Evolutionary conservation across 1,140 invertebrate species (phyloP).

Genomic region (Mamestra configurata): DNA sequence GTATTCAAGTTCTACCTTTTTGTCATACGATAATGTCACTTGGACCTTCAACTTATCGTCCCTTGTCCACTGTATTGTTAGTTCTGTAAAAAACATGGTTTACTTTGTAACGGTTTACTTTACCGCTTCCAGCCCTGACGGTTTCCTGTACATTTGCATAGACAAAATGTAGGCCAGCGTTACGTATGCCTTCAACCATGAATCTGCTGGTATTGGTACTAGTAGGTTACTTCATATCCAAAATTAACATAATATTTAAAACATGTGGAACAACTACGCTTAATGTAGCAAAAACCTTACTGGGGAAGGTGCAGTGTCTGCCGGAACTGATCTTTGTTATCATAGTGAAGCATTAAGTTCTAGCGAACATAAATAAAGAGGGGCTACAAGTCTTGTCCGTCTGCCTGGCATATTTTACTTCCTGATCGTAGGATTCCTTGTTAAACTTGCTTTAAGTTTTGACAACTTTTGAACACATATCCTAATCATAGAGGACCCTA

Average conservation of each 20-base stretch:
- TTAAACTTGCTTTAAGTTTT: not conserved
- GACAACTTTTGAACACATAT: not conserved
- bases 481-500: not conserved
- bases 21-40: conserved; percentile 29
- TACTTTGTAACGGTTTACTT: conserved; percentile 46
- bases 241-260: not conserved
- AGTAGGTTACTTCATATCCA: conserved; percentile 7
- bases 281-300: not conserved
- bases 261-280: not conserved
- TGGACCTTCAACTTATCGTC: conserved; percentile 5
- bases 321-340: not conserved
- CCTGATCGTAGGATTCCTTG: not conserved
- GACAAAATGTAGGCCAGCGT: conserved; percentile 47
- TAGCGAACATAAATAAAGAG: not conserved
- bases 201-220: conserved; percentile 26
- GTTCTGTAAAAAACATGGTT: conserved; percentile 42
- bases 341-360: too few relatives aligned
- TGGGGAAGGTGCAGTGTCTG: not conserved
- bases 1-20: not conserved
- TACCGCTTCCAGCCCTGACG: conserved; percentile 47
- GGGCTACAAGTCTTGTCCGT: not conserved
- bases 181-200: conserved; percentile 44
- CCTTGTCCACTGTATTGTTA: conserved; percentile 33
- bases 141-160: conserved; percentile 52
- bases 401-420: not conserved